Evolutionary conservation across 2,797 vertebrate species (phyloP), one percentile per base, ranked within the genome.

Genomic region (Hyperoplus immaculatus): DNA sequence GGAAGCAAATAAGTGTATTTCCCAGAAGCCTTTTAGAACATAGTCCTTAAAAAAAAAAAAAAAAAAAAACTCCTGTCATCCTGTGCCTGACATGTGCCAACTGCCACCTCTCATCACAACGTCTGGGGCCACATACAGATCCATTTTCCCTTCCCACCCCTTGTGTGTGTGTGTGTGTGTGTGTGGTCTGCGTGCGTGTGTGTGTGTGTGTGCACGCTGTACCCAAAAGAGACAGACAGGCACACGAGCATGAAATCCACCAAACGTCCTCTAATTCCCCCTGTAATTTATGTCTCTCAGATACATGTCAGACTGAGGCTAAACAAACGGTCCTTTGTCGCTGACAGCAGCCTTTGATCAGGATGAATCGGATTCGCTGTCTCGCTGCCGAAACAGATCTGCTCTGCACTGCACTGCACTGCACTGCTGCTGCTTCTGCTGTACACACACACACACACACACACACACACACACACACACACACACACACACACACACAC

Each of bases 291-390:
- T 91, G 89, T 85, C 86, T 91, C 91, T 91, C 86, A 88, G 88
- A 92, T 89, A 88, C 91, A 89, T 92, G 93, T 90, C 87, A 89
- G 85, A 90, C 88, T 92, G 76, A 85, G 89, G 87, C 89, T 90
- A 93, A 92, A 94, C 93, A 94, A 94, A 92, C 88, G 81, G 49
- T 86, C 84, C 89, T 94, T 94, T 93, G 92, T 94, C 90, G 80
- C 86, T 82, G 90, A 86, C 90, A 85, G 88, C 86, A 88, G 89
- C 83, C 93, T 94, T 94, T 94, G 93, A 94, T 94, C 93, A 92
- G 67, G 72, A 86, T 88, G 90, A 91, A 89, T 93, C 86, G 67
- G 84, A 90, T 88, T 90, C 73, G 77, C 86, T 87, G 87, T 89
- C 87, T 87, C 8, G 76, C 85, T 86, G 79, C 84, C n/a, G 69